These are phyloP conservation scores for Phaethon lepturus DNA, from an alignment of 2,113 vertebrate species.

Conservation along the genomic window DNA sequence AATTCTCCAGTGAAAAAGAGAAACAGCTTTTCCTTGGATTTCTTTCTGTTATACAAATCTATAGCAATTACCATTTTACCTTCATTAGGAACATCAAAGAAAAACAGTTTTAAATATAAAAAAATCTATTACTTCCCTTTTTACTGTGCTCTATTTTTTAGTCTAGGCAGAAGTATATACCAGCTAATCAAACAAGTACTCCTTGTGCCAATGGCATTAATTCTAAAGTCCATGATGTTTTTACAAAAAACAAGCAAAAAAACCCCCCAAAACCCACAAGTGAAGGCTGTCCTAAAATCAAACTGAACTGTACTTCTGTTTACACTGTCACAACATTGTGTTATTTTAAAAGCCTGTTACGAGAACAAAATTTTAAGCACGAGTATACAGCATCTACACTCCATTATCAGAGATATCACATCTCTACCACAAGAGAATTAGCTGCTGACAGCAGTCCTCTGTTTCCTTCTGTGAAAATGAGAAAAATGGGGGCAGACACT, in stretches of 20 bases:
- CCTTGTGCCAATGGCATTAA: neutral
- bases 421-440: neutral
- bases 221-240: neutral
- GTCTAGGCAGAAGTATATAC: neutral
- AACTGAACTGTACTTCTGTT: neutral
- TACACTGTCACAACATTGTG: neutral
- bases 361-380: neutral
- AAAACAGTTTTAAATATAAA: neutral
- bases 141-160: neutral
- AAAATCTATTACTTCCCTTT: neutral
- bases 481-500: neutral
- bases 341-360: neutral
- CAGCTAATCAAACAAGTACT: neutral
- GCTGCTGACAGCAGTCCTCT: neutral
- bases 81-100: neutral
- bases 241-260: neutral
- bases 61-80: neutral
- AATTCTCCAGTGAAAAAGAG: neutral
- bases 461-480: neutral
- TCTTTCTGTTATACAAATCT: neutral
- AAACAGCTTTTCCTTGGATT: neutral
- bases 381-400: neutral
- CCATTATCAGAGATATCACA: neutral
- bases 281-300: neutral
- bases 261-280: neutral